Base-by-base conservation (phyloP, 2,113 vertebrate species). In the Lipophrys pholis region DNA sequence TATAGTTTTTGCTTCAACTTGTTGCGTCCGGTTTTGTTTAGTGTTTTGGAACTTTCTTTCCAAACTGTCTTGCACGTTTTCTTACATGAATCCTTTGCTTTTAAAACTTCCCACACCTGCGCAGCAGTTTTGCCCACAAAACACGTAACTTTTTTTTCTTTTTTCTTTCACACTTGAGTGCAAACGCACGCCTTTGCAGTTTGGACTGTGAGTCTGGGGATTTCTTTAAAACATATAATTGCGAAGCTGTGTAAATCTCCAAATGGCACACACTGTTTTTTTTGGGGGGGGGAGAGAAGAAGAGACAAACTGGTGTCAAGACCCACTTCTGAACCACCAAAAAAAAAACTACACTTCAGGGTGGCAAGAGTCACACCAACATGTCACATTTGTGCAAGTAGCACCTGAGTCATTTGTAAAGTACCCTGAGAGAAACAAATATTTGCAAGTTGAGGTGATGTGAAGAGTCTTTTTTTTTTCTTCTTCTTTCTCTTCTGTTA, bases 331-430 rank as follows among this genome's bases (percentile, higher is more conserved):
- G 21, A 54, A 74, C 63, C 64, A 53, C 70, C 21, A 30, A 30
- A 30, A 80, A 69, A 66, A 81, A 74, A 74, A 67, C 77, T 30
- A 2, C 21, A 78, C 82, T 84, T 77, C 56, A 14, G 83, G 87
- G 85, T 91, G 81, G 63, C 80, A 89, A 56, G 65, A 85, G 65
- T 91, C 84, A 76, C 88, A 90, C 83, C 68, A 87, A 62, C 40
- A 45, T 59, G 52, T 61, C 58, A 90, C 62, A 64, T 69, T 71
- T 60, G 60, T 76, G 38, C 8, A 60, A 30, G 63, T 16, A 15
- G 52, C 41, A 59, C 60, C 21, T 30, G 53, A 65, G 53, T 8
- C 8, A 21, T 83, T 58, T 64, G 10, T 43, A 10, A 50, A 7
- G 1, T 15, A 30, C 0, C 9, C 14, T 14, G 67, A 69, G 8